phyloP scores from a whole-genome alignment of 2,797 vertebrate genomes.

The Amblyopsis hoosieri region DNA sequence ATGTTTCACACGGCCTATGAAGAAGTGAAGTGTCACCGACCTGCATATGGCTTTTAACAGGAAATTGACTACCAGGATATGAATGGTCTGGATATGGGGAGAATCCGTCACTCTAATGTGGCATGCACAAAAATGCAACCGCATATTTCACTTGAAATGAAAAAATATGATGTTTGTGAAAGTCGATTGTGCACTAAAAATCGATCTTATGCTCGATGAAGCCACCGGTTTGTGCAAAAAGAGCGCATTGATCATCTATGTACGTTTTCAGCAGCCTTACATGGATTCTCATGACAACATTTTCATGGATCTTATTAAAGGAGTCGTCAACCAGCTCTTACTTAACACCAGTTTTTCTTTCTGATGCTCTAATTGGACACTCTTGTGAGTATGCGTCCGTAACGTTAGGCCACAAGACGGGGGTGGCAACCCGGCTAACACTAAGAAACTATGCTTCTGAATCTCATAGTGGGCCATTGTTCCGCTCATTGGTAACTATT shows the following conservation, averaged over 20 bases:
- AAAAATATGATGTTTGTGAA: slow-evolving; percentile 3
- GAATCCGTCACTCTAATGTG: slow-evolving; percentile 8
- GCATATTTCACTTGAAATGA: slow-evolving; percentile 18
- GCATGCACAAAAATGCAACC: slow-evolving; percentile 10
- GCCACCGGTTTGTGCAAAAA: slow-evolving; percentile 11
- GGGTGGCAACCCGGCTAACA: slow-evolving; percentile 12
- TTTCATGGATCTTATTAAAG: slow-evolving; percentile 5
- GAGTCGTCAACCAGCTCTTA: slow-evolving; percentile 5
- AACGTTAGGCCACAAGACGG: slow-evolving; percentile 13
- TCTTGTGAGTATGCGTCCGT: slow-evolving; percentile 24
- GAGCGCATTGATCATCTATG: not conserved
- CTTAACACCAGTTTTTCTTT: slow-evolving; percentile 9
- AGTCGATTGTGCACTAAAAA: slow-evolving; percentile 9
- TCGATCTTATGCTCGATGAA: slow-evolving; percentile 4
- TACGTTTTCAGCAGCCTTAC: slow-evolving; percentile 5
- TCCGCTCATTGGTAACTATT: slow-evolving; percentile 4
- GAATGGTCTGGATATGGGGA: slow-evolving; percentile 22
- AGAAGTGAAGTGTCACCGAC: slow-evolving; percentile 23
- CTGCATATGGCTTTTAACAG: slow-evolving; percentile 17
- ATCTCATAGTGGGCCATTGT: slow-evolving; percentile 22
- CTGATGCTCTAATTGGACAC: slow-evolving; percentile 14
- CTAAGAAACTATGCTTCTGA: slow-evolving; percentile 18
- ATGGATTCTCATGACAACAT: slow-evolving; percentile 15
- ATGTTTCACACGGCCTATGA: slow-evolving; percentile 16
- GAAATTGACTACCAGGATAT: slow-evolving; percentile 21